phyloP scores from a whole-genome alignment of 2,797 vertebrate species.

The Lepilemur septentrionalis region DNA sequence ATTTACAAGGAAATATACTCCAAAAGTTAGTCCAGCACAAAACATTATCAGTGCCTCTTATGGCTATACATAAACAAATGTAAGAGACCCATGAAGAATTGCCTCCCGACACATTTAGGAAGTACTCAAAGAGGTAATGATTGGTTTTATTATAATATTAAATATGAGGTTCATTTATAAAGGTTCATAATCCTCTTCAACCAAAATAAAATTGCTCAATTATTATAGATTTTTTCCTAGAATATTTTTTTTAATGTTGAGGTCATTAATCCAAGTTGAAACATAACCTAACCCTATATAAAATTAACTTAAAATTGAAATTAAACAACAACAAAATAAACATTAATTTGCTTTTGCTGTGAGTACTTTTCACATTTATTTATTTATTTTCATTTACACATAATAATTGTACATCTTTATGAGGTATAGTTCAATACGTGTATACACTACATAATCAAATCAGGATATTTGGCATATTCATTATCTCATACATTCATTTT shows the following conservation, averaged over 20 bases:
- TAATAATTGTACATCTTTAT: background rate
- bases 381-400: background rate
- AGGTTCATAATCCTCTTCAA: background rate
- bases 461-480: background rate
- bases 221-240: constrained; percentile 11
- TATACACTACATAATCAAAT: background rate
- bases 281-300: constrained; percentile 23
- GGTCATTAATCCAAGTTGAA: constrained; percentile 73
- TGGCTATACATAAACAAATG: background rate
- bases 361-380: background rate
- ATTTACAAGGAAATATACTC: background rate
- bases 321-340: background rate
- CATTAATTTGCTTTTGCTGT: background rate
- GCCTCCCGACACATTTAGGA: background rate
- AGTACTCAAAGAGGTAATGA: background rate
- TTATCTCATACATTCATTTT: background rate
- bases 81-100: background rate
- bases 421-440: background rate
- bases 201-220: constrained; percentile 49
- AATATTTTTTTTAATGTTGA: constrained; percentile 50
- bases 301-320: constrained; percentile 63
- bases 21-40: background rate
- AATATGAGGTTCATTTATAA: background rate
- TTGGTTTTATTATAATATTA: background rate
- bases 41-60: background rate